These are phyloP conservation scores for Cyphotilapia sp. DNA, from an alignment of 2,113 vertebrate species.

Conservation along the genomic window DNA sequence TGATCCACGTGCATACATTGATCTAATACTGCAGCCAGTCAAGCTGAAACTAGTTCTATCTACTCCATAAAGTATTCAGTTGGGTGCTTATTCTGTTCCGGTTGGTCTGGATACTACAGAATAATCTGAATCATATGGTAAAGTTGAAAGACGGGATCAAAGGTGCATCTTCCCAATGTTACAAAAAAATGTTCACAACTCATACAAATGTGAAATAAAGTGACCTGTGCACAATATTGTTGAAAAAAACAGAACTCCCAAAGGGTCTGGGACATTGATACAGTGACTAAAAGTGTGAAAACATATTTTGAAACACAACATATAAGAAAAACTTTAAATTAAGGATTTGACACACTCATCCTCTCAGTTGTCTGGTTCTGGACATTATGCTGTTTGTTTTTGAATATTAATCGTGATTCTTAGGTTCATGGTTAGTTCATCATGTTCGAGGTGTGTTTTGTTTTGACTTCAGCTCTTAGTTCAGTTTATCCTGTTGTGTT, in stretches of 20 bases:
- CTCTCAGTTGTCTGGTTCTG: not conserved
- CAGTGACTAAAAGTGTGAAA: not conserved
- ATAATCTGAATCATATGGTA: not conserved
- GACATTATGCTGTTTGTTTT: not conserved
- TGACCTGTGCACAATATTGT: not conserved
- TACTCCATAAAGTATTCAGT: not conserved
- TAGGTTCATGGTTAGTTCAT: not conserved
- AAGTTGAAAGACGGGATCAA: not conserved
- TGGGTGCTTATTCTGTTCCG: not conserved
- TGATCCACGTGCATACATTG: not conserved
- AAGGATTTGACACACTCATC: not conserved
- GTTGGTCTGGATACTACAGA: not conserved
- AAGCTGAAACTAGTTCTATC: not conserved
- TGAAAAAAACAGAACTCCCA: accelerated
- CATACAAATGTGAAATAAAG: not conserved
- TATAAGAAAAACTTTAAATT: not conserved
- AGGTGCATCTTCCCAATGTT: not conserved
- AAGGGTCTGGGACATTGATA: not conserved
- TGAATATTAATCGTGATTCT: not conserved
- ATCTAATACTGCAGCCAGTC: not conserved
- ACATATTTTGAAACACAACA: not conserved
- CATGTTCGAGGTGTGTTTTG: not conserved
- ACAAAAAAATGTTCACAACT: not conserved
- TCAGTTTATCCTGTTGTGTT: not conserved
- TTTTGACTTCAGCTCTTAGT: not conserved